phyloP scores from a whole-genome alignment of 2,888 invertebrate species.

The Cephonodes hylas region DNA sequence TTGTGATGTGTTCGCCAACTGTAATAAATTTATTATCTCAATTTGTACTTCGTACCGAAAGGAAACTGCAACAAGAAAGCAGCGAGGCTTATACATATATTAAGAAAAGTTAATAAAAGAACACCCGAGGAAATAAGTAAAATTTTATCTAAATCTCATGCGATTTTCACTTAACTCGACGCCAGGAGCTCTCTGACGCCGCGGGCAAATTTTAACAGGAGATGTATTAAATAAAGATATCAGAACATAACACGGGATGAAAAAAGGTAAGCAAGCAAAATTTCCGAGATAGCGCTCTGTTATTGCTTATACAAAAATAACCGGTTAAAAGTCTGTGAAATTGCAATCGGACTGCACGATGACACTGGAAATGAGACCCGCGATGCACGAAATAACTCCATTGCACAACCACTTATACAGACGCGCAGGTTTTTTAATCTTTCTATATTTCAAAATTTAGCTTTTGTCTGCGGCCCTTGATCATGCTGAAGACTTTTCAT shows the following conservation, averaged over 20 bases:
- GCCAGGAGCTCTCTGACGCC: not conserved
- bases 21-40: not conserved
- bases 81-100: conserved; percentile 17
- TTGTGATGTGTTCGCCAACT: not conserved
- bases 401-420: conserved; percentile 1
- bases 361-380: conserved; percentile 3
- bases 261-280: not conserved
- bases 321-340: not conserved
- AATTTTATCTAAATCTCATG: conserved; percentile 42
- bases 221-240: conserved; percentile 36
- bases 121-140: conserved; percentile 33
- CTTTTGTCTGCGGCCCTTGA: not conserved
- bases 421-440: not conserved
- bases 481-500: not conserved
- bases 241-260: conserved; percentile 9
- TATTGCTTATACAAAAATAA: conserved; percentile 5
- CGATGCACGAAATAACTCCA: not conserved
- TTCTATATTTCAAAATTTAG: not conserved
- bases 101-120: conserved; percentile 36
- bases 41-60: not conserved
- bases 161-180: conserved; percentile 39
- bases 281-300: not conserved
- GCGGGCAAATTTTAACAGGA: conserved; percentile 15
- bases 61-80: not conserved
- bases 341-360: not conserved